Base-by-base conservation (phyloP, 2,797 vertebrate genomes). In the Acanthornis magna region DNA sequence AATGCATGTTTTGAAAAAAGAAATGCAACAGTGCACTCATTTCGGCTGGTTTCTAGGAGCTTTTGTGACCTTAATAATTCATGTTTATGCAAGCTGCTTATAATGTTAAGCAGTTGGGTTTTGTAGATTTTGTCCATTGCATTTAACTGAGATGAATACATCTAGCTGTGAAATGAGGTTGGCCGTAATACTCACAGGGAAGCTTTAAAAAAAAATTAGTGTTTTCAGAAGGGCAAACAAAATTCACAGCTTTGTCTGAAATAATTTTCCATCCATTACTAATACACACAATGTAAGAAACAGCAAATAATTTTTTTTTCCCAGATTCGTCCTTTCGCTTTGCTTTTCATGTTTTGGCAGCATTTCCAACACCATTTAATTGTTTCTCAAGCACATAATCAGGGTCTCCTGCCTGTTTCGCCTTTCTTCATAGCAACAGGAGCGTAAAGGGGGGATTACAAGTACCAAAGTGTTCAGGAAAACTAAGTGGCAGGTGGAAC, bases 31-130 rank as follows among this genome's bases (percentile, higher is more conserved):
- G 43, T 87, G 92, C 80, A 80, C 80, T 87, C 72, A 85, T 94
- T 93, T 90, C 34, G 10, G 77, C 70, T 93, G 68, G 67, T 94
- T 96, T 96, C 95, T 62, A 80, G 78, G 71, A 96, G 94, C 75
- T 88, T 95, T 94, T 84, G 71, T 95, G 95, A 95, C 95, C 91
- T 97, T 95, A 96, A 96, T 96, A 97, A 97, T 96, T 95, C 72
- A 97, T 96, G 96, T 95, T 95, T 93, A 94, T 95, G 94, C 95
- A 96, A 96, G 72, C 92, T 84, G 79, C 73, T 96, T 96, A 94
- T 93, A 86, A 94, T 84, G 72, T 91, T 95, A 96, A 95, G 82
- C 79, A 93, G 73, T 95, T 87, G 91, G 77, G 88, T 88, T 54
- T 63, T 94, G 83, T 57, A 85, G 91, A 67, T 91, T 95, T 74